Evolutionary conservation across 2,888 invertebrate species (phyloP).

Genomic region (Aethes cnicana): DNA sequence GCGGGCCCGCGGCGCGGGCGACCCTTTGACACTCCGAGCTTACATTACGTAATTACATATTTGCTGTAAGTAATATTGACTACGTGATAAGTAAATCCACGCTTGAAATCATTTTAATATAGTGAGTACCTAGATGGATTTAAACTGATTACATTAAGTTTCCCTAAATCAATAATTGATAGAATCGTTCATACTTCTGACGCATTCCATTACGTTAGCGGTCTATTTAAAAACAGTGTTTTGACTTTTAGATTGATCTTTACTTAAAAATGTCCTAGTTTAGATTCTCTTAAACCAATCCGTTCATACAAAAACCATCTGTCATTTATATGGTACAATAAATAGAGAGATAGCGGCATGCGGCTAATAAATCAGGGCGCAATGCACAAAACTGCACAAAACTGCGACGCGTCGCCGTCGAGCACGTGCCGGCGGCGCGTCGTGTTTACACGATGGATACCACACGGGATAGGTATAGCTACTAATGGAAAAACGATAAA

Average conservation of each 20-base stretch:
- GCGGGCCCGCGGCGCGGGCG: constrained; percentile 30
- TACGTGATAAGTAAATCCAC: neutral
- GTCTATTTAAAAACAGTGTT: too few species aligned
- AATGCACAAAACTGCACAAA: constrained; percentile 64
- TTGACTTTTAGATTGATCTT: too few species aligned
- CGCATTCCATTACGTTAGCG: too few species aligned
- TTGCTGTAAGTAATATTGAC: constrained; percentile 9
- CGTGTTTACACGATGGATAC: constrained; percentile 42
- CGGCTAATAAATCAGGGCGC: constrained; percentile 67
- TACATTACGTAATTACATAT: constrained; percentile 29
- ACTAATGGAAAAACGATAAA: constrained; percentile 29
- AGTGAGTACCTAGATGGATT: too few species aligned
- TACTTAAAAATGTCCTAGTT: too few species aligned
- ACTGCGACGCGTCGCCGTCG: constrained; percentile 53
- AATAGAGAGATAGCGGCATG: constrained; percentile 39
- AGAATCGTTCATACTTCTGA: too few species aligned
- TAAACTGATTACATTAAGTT: too few species aligned
- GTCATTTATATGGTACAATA: constrained; percentile 22
- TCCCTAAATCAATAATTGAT: too few species aligned
- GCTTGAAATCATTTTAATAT: neutral
- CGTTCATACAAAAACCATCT: constrained; percentile 3
- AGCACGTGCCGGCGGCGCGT: constrained; percentile 59
- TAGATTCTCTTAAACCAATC: neutral
- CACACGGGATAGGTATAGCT: constrained; percentile 12
- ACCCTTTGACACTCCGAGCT: constrained; percentile 29